These are phyloP conservation scores for Furcifer pardalis DNA, from an alignment of 2,797 vertebrate genomes.

Conservation along the genomic window DNA sequence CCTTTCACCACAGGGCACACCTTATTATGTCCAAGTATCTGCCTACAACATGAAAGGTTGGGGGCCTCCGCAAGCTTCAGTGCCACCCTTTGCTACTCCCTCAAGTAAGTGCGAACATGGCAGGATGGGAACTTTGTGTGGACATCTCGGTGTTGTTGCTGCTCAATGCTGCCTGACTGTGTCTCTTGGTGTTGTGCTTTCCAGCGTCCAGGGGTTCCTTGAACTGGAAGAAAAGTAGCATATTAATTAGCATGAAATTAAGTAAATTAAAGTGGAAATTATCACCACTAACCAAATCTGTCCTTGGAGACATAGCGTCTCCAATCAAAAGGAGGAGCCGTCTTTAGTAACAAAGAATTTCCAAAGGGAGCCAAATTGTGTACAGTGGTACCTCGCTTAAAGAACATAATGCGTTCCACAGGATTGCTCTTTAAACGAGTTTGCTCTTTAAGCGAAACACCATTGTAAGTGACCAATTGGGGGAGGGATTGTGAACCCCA, in stretches of 20 bases:
- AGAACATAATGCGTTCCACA: no score
- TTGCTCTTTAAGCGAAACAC: no score
- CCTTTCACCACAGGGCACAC: constrained; percentile 77
- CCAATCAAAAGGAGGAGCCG: neutral
- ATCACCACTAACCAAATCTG: neutral
- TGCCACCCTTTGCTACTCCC: constrained; percentile 83
- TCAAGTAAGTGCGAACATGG: constrained; percentile 83
- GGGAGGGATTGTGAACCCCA: no score
- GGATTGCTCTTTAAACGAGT: no score
- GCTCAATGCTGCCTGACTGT: neutral
- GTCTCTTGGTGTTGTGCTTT: neutral
- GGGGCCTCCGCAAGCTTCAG: constrained; percentile 80
- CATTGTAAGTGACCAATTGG: no score
- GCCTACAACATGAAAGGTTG: constrained; percentile 96
- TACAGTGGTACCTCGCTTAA: no score
- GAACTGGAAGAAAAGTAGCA: no score
- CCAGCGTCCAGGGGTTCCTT: no score
- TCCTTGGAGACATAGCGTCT: neutral
- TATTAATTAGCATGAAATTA: no score
- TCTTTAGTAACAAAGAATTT: neutral
- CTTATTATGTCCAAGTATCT: constrained; percentile 86
- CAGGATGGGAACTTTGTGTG: neutral
- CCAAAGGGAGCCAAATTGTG: neutral
- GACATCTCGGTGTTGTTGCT: neutral
- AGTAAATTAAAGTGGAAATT: no score